Conservation (phyloP, 2,888 invertebrate genomes). For the Sminthurinus aureus region DNA sequence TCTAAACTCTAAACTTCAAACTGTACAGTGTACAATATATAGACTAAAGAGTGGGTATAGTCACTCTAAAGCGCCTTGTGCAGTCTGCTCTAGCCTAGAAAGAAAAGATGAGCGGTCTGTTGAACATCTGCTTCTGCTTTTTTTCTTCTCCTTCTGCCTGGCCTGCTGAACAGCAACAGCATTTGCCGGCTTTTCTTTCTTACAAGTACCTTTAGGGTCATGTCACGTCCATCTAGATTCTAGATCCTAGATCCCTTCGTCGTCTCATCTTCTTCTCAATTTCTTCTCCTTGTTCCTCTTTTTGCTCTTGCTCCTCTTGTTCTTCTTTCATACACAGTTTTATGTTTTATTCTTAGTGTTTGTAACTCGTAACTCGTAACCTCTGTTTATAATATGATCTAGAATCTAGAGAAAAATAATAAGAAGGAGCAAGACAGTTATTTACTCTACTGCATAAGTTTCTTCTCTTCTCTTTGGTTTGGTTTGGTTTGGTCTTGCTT, state of each 20-base stretch:
- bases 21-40: too few relatives aligned
- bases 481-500: too few relatives aligned
- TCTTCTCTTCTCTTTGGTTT: too few relatives aligned
- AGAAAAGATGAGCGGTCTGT: slow-evolving; percentile 37
- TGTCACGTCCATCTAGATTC: slow-evolving; percentile 32
- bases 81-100: slow-evolving; percentile 21
- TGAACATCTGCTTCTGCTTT: slow-evolving; percentile 39
- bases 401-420: not conserved
- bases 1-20: too few relatives aligned
- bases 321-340: not conserved
- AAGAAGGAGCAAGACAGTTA: not conserved
- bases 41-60: too few relatives aligned
- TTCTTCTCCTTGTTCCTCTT: not conserved
- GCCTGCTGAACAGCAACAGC: not conserved
- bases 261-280: slow-evolving; percentile 6
- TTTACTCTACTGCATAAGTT: not conserved
- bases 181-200: slow-evolving; percentile 36
- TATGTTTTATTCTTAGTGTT: not conserved
- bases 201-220: slow-evolving; percentile 32
- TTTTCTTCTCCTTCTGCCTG: slow-evolving; percentile 1
- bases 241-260: slow-evolving; percentile 17
- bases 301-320: not conserved
- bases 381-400: not conserved
- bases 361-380: too few relatives aligned
- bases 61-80: slow-evolving; percentile 33